These are phyloP conservation scores for Crenichthys baileyi DNA, from an alignment of 2,797 vertebrate species.

Conservation along the genomic window DNA sequence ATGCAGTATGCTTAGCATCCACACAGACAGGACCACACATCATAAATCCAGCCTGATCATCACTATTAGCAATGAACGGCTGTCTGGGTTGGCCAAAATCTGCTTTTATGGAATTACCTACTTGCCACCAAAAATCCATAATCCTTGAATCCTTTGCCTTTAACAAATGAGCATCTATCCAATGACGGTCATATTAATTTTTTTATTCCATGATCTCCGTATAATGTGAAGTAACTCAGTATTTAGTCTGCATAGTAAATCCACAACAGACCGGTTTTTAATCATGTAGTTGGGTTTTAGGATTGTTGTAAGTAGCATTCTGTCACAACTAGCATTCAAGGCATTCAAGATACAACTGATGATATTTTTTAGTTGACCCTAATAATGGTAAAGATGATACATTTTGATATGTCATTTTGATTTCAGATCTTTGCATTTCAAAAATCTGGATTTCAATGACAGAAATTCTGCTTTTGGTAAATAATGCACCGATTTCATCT, in stretches of 20 bases:
- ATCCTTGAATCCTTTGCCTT: constrained; percentile 68
- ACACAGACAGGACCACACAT: constrained; percentile 42
- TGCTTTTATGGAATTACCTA: constrained; percentile 69
- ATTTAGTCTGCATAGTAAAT: constrained; percentile 50
- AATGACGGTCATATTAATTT: constrained; percentile 4
- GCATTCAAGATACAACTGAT: not conserved
- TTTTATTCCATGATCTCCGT: constrained; percentile 6
- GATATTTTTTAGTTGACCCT: not conserved
- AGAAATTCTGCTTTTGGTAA: not conserved
- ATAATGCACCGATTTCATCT: not conserved
- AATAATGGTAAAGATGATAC: not conserved
- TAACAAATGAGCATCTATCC: constrained; percentile 47
- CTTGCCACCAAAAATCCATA: constrained; percentile 57
- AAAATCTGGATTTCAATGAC: not conserved
- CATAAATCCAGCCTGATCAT: constrained; percentile 60
- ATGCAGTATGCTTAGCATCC: constrained; percentile 56
- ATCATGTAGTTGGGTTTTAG: constrained; percentile 2
- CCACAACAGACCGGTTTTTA: not conserved
- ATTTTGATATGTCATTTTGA: not conserved
- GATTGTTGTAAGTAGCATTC: not conserved
- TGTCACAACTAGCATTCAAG: not conserved
- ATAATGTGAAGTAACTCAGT: constrained; percentile 24
- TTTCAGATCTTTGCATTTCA: not conserved
- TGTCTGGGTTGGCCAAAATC: constrained; percentile 54
- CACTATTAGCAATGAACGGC: constrained; percentile 57